phyloP scores from a whole-genome alignment of 2,797 vertebrate species.

The Miichthys miiuy region DNA sequence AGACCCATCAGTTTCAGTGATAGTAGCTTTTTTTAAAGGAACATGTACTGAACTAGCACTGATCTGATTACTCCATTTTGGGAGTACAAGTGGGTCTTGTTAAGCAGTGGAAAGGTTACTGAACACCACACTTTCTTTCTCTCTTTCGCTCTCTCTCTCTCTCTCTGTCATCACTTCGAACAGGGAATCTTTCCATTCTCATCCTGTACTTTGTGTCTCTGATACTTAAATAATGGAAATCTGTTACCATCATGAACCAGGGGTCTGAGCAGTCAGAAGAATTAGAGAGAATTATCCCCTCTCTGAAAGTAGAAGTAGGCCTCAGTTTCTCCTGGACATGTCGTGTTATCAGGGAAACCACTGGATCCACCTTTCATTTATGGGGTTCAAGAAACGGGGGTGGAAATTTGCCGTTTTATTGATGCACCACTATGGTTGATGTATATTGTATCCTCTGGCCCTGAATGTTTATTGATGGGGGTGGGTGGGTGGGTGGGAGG shows the following conservation, averaged over 20 bases:
- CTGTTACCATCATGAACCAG: slow-evolving; percentile 68
- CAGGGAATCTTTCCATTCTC: slow-evolving; percentile 60
- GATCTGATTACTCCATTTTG: slow-evolving; percentile 73
- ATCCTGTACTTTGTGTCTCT: slow-evolving; percentile 64
- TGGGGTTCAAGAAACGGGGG: slow-evolving; percentile 51
- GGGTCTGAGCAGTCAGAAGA: slow-evolving; percentile 63
- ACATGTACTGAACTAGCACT: slow-evolving; percentile 69
- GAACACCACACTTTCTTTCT: slow-evolving; percentile 23
- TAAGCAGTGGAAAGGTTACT: slow-evolving; percentile 26
- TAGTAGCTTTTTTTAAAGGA: slow-evolving; percentile 61
- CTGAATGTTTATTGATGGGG: slow-evolving; percentile 77
- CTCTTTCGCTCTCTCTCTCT: not conserved
- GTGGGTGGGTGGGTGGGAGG: not conserved
- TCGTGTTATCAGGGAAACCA: slow-evolving; percentile 76
- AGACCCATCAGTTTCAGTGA: slow-evolving; percentile 61
- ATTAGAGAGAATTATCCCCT: slow-evolving; percentile 20
- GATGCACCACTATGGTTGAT: slow-evolving; percentile 74
- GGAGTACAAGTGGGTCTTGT: slow-evolving; percentile 60
- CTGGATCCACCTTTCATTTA: slow-evolving; percentile 72
- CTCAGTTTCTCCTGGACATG: slow-evolving; percentile 50
- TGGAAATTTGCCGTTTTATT: slow-evolving; percentile 55
- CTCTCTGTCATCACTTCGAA: slow-evolving; percentile 52
- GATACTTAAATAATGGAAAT: slow-evolving; percentile 67
- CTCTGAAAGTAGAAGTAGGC: slow-evolving; percentile 49
- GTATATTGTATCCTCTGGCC: slow-evolving; percentile 78